Percentiles rank a stretch among this genome's conserved stretches.
Conservation (phyloP, 2,888 invertebrate species). For the Ametastegia equiseti region DNA sequence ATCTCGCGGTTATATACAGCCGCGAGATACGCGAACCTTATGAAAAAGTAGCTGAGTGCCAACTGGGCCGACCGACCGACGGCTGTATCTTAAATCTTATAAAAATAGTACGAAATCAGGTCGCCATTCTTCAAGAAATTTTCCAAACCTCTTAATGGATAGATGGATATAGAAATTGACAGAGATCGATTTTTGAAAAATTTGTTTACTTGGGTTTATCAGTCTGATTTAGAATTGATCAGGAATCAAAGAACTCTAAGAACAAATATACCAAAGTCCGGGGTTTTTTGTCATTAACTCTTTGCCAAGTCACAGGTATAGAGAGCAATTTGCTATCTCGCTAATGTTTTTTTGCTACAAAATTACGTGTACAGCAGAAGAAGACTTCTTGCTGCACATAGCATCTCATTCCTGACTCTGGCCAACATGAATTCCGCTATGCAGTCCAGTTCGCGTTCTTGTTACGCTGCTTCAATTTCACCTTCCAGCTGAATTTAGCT, state of each 20-base stretch:
- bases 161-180: background rate
- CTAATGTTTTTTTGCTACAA: background rate
- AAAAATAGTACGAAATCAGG: conserved; percentile 40
- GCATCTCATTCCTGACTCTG: conserved; percentile 10
- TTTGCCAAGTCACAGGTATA: background rate
- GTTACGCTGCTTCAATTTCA: conserved; percentile 32
- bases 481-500: background rate
- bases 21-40: conserved; percentile 4
- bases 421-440: conserved; percentile 4
- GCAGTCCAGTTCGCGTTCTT: background rate
- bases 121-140: conserved; percentile 2
- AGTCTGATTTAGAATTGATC: background rate
- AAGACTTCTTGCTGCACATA: background rate
- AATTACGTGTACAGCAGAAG: too few relatives aligned
- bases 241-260: background rate
- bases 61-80: conserved; percentile 63
- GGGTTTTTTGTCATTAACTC: background rate
- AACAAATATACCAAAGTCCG: background rate
- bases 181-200: background rate
- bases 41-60: conserved; percentile 55
- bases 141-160: background rate
- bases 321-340: background rate
- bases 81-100: conserved; percentile 58
- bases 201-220: background rate
- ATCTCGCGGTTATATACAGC: background rate